Evolutionary conservation across 2,888 invertebrate genomes (phyloP), one percentile per base, ranked within the genome.

Genomic region (Polyommatus iphigenia): DNA sequence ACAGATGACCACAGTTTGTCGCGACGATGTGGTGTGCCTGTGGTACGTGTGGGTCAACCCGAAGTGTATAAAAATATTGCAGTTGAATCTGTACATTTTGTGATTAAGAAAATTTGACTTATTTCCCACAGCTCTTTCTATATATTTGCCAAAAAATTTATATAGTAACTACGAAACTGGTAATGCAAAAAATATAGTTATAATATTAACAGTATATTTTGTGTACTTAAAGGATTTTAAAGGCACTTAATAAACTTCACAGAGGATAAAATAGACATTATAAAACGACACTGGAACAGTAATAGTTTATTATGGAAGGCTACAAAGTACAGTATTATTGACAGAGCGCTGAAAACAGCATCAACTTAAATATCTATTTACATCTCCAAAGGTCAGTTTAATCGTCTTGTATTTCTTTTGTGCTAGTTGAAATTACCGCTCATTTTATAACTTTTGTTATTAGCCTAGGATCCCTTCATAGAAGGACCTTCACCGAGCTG

Each of bases 231-330:
- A 18, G 18, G 18, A 54, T 18, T 5, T 18, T 54, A 18, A 15
- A 18, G 54, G 15, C 18, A 54, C 18, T 18, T 54, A 54, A 54
- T 54, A 59, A 59, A 1, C 59, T 0, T 57, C 20, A 59, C 20
- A 59, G 1, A 59, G 20, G 18, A n/a, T 20, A 59, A 59, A 20
- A 20, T 59, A n/a, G 20, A 54, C 20, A 7, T 3, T 8, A 24
- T 62, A 62, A 62, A 18, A 20, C 18, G 8, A 20, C n/a, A 41
- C 41, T 4, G 7, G n/a, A n/a, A 32, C n/a, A 10, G 46, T 73
- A 73, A 50, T 46, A 24, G 41, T 73, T 73, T 73, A 73, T 73
- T 50, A 73, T 10, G 20, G n/a, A 41, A 20, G 41, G 13, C 73
- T 24, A 20, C 46, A 46, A 72, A 72, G 73, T 24, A 50, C 20